A percentile compares a stretch with the other conserved stretches of the same genome.
phyloP scores from a whole-genome alignment of 1,140 invertebrate genomes.

The Meteorus sp. region DNA sequence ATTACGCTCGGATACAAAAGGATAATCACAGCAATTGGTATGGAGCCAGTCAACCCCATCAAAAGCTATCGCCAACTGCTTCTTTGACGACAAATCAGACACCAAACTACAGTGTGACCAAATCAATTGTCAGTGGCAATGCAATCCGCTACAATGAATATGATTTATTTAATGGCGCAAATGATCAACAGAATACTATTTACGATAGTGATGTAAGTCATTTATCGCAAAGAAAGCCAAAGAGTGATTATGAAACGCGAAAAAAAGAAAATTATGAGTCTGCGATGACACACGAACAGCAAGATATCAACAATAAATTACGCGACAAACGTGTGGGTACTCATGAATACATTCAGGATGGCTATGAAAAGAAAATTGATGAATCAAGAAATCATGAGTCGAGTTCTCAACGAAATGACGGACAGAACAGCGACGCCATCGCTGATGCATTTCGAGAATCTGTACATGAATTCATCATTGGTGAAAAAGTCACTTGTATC shows the following conservation, averaged over 20 bases:
- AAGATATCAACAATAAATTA: conserved; percentile 21
- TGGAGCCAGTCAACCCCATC: conserved; percentile 35
- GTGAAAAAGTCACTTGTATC: conserved; percentile 60
- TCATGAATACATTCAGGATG: conserved; percentile 41
- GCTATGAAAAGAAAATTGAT: conserved; percentile 39
- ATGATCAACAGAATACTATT: conserved; percentile 8
- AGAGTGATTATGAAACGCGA: conserved; percentile 40
- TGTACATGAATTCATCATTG: conserved; percentile 59
- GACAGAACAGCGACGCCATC: conserved; percentile 25
- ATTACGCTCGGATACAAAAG: conserved; percentile 52
- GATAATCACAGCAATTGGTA: conserved; percentile 45
- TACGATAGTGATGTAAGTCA: conserved; percentile 4
- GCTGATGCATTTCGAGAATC: conserved; percentile 28
- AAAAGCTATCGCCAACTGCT: conserved; percentile 45
- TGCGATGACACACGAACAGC: conserved; percentile 30
- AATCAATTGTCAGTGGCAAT: conserved; percentile 47
- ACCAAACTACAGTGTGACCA: conserved; percentile 45
- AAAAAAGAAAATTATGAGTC: conserved; percentile 31
- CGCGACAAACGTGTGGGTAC: conserved; percentile 30
- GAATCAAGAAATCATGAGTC: conserved; percentile 39
- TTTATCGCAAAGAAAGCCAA: conserved; percentile 19
- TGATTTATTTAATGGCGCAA: conserved; percentile 21
- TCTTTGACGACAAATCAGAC: conserved; percentile 47
- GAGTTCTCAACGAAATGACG: conserved; percentile 22
- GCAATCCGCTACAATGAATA: conserved; percentile 44